These are phyloP conservation scores for Xenopus laevis DNA, from an alignment of 2,113 vertebrate genomes.

Conservation along the genomic window DNA sequence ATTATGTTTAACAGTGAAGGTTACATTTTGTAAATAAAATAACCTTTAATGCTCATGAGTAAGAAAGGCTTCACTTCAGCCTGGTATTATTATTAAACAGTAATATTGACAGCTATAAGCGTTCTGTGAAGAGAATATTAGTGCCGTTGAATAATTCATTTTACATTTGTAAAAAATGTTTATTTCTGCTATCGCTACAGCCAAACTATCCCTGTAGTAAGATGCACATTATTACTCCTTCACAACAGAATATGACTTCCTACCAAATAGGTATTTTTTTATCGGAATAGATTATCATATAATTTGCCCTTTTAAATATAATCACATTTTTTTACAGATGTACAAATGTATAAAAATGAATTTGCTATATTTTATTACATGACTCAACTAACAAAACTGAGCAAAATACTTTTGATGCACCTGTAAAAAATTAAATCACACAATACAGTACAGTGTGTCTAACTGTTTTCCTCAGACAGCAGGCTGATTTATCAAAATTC, in stretches of 20 bases:
- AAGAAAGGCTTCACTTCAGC: background rate
- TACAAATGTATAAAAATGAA: too few relatives aligned
- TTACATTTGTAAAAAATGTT: conserved; percentile 6
- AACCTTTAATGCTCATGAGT: background rate
- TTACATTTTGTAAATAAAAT: conserved; percentile 2
- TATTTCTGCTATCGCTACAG: background rate
- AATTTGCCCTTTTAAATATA: background rate
- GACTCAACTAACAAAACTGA: too few relatives aligned
- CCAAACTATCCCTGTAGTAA: background rate
- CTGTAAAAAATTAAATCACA: too few relatives aligned
- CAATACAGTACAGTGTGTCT: too few relatives aligned
- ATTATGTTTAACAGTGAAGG: background rate
- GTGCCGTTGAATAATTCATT: background rate
- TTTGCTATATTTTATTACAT: too few relatives aligned
- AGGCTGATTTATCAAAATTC: too few relatives aligned
- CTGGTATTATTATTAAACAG: conserved; percentile 1
- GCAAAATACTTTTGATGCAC: too few relatives aligned
- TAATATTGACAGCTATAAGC: background rate
- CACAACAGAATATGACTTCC: background rate
- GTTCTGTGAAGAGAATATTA: background rate
- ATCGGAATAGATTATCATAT: background rate
- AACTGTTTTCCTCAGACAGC: too few relatives aligned
- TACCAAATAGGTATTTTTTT: too few relatives aligned
- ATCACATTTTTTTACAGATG: too few relatives aligned
- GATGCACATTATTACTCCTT: background rate